Evolutionary conservation across 2,113 vertebrate species (phyloP).

Genomic region (Laticauda colubrina): DNA sequence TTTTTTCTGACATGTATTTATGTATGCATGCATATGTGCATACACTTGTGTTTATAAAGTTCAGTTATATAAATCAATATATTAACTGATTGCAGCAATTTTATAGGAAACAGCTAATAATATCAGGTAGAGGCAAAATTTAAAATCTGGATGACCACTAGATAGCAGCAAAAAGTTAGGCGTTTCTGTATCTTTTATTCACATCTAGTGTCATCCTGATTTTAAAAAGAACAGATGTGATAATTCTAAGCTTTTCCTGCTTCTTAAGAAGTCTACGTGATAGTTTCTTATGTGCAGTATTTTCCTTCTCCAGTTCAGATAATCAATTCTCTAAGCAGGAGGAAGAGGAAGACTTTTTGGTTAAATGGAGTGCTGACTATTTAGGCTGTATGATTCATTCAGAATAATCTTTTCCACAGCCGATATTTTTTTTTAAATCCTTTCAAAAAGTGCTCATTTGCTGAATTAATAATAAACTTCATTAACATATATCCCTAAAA

Average conservation of each 20-base stretch:
- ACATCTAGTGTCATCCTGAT: neutral
- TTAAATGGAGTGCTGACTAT: neutral
- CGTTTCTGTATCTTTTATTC: neutral
- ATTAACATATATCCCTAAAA: neutral
- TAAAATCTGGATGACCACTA: neutral
- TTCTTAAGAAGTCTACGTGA: neutral
- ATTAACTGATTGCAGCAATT: neutral
- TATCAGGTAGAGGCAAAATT: neutral
- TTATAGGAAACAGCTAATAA: neutral
- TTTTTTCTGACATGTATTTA: neutral
- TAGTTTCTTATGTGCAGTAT: too few relatives aligned
- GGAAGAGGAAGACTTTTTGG: neutral
- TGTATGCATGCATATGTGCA: neutral
- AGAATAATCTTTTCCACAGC: neutral
- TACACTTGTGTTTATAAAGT: neutral
- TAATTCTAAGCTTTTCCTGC: neutral
- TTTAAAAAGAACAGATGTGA: neutral
- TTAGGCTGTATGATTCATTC: neutral
- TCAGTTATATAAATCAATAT: neutral
- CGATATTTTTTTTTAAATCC: neutral
- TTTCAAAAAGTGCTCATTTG: neutral
- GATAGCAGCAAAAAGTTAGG: neutral
- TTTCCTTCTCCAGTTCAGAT: neutral
- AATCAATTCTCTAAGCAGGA: neutral
- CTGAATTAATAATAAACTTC: neutral